phyloP scores from a whole-genome alignment of 2,888 invertebrate genomes.

The Trichogramma dendrolimi region DNA sequence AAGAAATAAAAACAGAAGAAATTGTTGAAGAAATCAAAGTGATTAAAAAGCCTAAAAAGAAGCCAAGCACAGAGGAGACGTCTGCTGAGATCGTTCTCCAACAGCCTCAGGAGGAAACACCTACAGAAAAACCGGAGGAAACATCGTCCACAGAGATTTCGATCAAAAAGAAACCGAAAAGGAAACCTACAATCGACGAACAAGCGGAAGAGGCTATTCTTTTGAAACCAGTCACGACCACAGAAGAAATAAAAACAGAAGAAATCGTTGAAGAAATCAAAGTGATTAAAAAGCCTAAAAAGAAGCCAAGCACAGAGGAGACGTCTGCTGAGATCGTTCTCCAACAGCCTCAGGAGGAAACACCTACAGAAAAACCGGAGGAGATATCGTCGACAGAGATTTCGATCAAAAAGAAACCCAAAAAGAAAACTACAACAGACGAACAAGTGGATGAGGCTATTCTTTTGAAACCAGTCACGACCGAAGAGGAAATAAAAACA shows the following conservation, averaged over 20 bases:
- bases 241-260: constrained; percentile 28
- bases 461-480: constrained; percentile 38
- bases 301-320: constrained; percentile 35
- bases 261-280: constrained; percentile 38
- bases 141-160: constrained; percentile 12
- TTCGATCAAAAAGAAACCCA: constrained; percentile 40
- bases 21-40: constrained; percentile 37
- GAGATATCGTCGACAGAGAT: constrained; percentile 38
- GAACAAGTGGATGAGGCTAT: constrained; percentile 37
- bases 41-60: constrained; percentile 39
- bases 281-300: constrained; percentile 33
- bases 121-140: constrained; percentile 33
- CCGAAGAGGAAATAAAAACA: constrained; percentile 29
- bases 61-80: constrained; percentile 35
- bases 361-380: constrained; percentile 36
- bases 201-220: constrained; percentile 31
- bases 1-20: constrained; percentile 32
- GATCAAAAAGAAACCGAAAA: constrained; percentile 38
- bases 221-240: constrained; percentile 21
- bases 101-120: constrained; percentile 47
- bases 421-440: constrained; percentile 39
- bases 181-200: constrained; percentile 13
- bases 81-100: constrained; percentile 39
- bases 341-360: constrained; percentile 46
- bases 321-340: constrained; percentile 40